Evolutionary conservation across 2,113 vertebrate species (phyloP).

Genomic region (Polypterus senegalus): DNA sequence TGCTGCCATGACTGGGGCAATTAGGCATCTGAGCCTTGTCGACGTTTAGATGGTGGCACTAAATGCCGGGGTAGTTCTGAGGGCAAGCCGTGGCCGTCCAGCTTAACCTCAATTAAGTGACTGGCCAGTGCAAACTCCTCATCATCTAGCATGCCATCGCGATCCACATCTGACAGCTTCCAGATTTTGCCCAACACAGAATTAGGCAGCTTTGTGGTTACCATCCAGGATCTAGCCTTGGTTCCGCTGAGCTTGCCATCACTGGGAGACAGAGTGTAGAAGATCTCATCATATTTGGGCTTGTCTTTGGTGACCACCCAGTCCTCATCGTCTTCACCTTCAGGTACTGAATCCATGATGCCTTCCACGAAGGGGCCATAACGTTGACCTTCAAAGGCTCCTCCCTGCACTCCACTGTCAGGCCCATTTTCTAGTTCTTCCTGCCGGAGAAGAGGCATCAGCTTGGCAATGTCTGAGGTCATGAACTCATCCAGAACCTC

Average conservation of each 20-base stretch:
- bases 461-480: conserved; percentile 62
- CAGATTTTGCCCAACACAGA: conserved; percentile 83
- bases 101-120: conserved; percentile 81
- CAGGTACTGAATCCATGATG: conserved; percentile 38
- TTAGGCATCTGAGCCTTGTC: conserved; percentile 65
- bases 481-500: conserved; percentile 66
- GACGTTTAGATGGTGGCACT: conserved; percentile 75
- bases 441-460: conserved; percentile 80
- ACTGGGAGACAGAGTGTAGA: conserved; percentile 74
- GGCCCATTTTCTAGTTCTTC: conserved; percentile 68
- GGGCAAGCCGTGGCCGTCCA: conserved; percentile 77
- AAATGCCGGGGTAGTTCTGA: conserved; percentile 67
- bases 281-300: conserved; percentile 86
- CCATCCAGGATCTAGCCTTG: conserved; percentile 85
- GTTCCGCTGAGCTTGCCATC: conserved; percentile 79
- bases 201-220: conserved; percentile 78
- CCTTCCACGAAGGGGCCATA: conserved; percentile 72
- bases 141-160: conserved; percentile 81
- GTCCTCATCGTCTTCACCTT: conserved; percentile 56
- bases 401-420: conserved; percentile 64
- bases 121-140: conserved; percentile 85
- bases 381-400: conserved; percentile 68
- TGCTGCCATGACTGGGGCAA: no score
- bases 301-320: conserved; percentile 92
- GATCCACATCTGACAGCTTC: conserved; percentile 85